Conservation (phyloP, 1,140 invertebrate species). For the Drosophila rhopaloa region DNA sequence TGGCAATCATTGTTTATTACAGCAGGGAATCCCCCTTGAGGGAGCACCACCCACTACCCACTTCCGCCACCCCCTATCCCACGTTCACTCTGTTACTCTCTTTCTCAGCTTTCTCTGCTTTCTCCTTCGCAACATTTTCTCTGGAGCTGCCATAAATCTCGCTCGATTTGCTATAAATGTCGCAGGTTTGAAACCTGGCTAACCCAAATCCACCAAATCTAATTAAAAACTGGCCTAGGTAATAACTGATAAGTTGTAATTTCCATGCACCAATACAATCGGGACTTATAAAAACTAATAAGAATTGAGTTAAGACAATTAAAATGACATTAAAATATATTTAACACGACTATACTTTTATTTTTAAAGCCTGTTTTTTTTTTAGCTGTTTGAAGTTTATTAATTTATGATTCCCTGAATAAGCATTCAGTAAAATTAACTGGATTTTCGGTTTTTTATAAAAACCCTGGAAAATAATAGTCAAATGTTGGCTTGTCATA, state of each 20-base stretch:
- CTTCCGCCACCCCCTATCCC: background rate
- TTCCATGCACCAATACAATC: no score
- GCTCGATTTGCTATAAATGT: constrained; percentile 53
- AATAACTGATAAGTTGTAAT: no score
- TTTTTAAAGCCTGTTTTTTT: no score
- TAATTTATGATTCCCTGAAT: no score
- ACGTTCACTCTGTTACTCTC: constrained; percentile 9
- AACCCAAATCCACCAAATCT: background rate
- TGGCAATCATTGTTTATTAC: constrained; percentile 18
- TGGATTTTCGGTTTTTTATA: no score
- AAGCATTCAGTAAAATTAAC: no score
- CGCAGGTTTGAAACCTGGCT: constrained; percentile 58
- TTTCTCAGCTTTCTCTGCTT: background rate
- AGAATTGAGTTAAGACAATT: background rate
- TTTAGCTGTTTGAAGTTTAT: no score
- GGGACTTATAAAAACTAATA: background rate
- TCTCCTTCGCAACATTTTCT: constrained; percentile 9
- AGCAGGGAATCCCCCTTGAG: background rate
- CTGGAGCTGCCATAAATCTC: constrained; percentile 42
- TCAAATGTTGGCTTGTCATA: no score
- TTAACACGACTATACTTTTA: no score
- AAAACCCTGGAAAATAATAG: no score
- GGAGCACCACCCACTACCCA: background rate
- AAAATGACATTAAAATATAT: no score
- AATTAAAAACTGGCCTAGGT: background rate